Conservation (phyloP, 2,797 vertebrate species). For the Sebastes minor region DNA sequence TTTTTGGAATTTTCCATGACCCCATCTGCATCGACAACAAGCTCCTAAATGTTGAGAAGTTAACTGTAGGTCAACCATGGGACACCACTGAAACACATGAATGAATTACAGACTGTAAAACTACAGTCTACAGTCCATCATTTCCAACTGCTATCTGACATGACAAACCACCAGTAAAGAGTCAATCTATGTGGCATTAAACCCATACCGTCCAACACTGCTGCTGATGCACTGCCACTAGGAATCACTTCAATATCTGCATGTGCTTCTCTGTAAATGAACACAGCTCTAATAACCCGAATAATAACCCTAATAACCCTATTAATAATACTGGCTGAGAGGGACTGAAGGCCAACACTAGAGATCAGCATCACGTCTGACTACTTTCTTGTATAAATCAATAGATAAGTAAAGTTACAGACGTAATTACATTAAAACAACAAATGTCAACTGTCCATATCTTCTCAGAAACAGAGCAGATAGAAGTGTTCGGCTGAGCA, state of each 20-base stretch:
- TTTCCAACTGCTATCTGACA: background rate
- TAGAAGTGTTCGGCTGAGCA: too few relatives aligned
- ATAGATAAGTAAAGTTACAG: background rate
- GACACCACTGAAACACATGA: background rate
- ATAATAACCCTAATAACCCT: too few relatives aligned
- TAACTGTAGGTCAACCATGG: background rate
- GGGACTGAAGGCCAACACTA: background rate
- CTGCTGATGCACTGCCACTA: background rate
- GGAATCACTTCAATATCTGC: background rate
- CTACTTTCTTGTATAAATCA: background rate
- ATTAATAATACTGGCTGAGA: constrained; percentile 31
- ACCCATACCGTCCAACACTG: background rate
- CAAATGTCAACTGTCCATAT: background rate
- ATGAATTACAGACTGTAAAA: background rate
- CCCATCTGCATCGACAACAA: too few relatives aligned
- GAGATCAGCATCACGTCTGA: background rate
- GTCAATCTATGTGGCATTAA: background rate
- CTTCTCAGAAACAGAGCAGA: too few relatives aligned
- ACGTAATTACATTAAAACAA: background rate
- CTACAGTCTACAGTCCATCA: background rate
- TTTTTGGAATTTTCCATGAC: background rate
- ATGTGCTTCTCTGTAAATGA: constrained; percentile 15
- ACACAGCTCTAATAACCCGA: constrained; percentile 29
- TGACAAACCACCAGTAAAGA: background rate
- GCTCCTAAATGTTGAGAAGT: background rate